Evolutionary conservation across 2,113 vertebrate genomes (phyloP), one percentile per base, ranked within the genome.

Genomic region (Sylvietta virens): DNA sequence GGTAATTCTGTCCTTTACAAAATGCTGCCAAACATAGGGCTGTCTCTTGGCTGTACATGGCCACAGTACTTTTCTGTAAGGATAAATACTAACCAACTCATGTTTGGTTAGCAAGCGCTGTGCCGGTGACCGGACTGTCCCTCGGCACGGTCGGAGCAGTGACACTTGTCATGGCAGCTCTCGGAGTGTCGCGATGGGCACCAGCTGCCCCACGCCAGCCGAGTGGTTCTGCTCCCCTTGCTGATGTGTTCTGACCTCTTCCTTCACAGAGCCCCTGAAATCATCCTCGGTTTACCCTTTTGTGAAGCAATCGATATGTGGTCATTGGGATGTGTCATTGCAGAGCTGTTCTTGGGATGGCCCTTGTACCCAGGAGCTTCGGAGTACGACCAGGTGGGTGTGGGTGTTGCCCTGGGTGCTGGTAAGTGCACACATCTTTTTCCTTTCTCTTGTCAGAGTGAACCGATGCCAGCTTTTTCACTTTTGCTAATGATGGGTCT

Each of bases 231-330:
- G 11, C 30, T 58, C 39, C 35, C 6, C 2, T 74, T 60, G 51
- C 69, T 97, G 39, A 97, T 56, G 27, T 82, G 78, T 67, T 89
- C 76, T 97, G 11, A 92, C 44, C 44, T 95, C 7, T 73, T 62
- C 76, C 81, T 81, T 81, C 70, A 8, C 97, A 99, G 99, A 97
- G 99, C 99, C 95, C 99, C 99, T 8, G 99, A 99, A 98, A 99
- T 99, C 98, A 99, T 99, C 98, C 98, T 99, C 11, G 99, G 99
- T 92, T 98, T 99, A 97, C 99, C 99, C 0, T 99, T 99, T 96
- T 99, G 99, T 44, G 99, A 99, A 97, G 99, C 99, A 47, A 99
- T 99, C 51, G 99, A 99, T 97, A 99, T 99, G 99, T 99, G 99
- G 99, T 99, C 99, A 4, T 97, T 99, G 95, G 99, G 99, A 95